Evolutionary conservation across 2,888 invertebrate species (phyloP), one percentile per base, ranked within the genome.

Genomic region (Eupithecia abbreviata): DNA sequence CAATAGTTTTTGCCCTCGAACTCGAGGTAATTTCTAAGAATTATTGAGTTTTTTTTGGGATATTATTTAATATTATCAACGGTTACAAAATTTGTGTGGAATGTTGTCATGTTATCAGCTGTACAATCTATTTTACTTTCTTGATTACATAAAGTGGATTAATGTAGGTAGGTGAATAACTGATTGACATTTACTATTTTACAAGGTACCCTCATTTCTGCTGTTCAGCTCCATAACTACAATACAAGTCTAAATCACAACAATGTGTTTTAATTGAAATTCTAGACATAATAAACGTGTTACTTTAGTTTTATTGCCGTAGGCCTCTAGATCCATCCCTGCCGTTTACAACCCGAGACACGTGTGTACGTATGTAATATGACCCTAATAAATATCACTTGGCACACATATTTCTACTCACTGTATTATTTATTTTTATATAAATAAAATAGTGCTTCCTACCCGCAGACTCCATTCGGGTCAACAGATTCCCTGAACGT

Each of bases 381-480:
- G 89, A 89, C 91, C 90, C 87, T 90, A 91, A 91, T 91, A 91
- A 91, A 91, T 91, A 91, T 91, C 90, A 90, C 89, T 89, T 84
- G 89, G 85, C 87, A 87, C 86, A 88, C 88, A 89, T 89, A 90
- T 90, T 90, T 91, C 88, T 91, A 90, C 80, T 80, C 80, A 75
- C 80, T 80, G 80, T 80, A 78, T 80, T 82, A 82, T 82, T 81
- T 81, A 80, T 82, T 78, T 78, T 72, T 79, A 81, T 81, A 82
- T 80, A 80, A 81, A 82, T 81, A 80, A 80, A 78, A 78, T 81
- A 81, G 81, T 81, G 79, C 72, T 79, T 75, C 77, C 73, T 79
- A 70, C 76, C 78, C 79, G 73, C 80, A 78, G 76, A 79, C 78
- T 80, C 80, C 79, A 79, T 76, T 76, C 68, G 79, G 80, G 77